phyloP scores from a whole-genome alignment of 2,113 vertebrate genomes.

The Paramormyrops kingsleyae region DNA sequence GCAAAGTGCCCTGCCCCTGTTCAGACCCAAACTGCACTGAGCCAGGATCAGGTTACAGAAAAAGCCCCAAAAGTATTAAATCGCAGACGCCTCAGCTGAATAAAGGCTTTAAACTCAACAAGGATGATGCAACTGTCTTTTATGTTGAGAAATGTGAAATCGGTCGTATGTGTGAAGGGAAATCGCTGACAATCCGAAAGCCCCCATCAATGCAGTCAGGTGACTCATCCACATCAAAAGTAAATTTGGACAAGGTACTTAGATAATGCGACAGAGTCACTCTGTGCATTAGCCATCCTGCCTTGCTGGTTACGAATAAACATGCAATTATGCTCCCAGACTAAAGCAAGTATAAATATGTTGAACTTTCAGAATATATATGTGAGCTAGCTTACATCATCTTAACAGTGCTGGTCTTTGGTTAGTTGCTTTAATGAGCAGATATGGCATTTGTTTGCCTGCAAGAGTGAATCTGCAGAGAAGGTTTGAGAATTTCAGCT shows the following conservation, averaged over 20 bases:
- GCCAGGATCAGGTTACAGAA: neutral
- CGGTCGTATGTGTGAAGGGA: neutral
- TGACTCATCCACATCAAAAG: neutral
- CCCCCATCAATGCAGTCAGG: neutral
- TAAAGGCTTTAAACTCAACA: neutral
- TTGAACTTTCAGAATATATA: constrained; percentile 3
- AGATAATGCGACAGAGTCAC: neutral
- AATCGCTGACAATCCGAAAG: neutral
- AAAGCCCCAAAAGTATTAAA: neutral
- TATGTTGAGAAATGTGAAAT: neutral
- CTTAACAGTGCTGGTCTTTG: neutral
- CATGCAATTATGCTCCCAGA: neutral
- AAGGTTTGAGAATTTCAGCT: neutral
- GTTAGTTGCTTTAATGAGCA: constrained; percentile 1
- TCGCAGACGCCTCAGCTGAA: neutral
- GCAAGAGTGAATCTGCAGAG: neutral
- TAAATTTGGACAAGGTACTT: neutral
- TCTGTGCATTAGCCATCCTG: neutral
- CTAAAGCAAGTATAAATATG: neutral
- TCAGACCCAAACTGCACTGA: neutral
- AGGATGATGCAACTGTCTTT: neutral
- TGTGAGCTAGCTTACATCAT: neutral
- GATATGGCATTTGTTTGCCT: neutral
- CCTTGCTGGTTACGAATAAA: neutral
- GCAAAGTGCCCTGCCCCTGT: neutral